Evolutionary conservation across 2,797 vertebrate genomes (phyloP).

Genomic region (Crocodylus rhombifer): DNA sequence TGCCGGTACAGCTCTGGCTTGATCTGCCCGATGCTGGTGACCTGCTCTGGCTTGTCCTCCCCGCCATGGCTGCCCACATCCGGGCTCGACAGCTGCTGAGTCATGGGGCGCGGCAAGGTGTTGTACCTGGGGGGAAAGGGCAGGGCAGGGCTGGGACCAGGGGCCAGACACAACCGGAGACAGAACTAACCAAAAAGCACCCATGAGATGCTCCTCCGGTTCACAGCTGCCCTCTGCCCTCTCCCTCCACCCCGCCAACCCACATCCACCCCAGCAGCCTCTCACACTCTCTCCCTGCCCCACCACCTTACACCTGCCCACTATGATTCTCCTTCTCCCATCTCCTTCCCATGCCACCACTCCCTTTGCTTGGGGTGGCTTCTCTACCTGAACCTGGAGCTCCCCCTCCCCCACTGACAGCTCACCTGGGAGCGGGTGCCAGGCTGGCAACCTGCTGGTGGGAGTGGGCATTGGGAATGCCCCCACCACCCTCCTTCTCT

Average conservation of each 20-base stretch:
- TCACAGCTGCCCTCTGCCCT: too few species aligned
- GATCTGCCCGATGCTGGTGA: slow-evolving; percentile 93
- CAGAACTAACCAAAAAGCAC: neutral
- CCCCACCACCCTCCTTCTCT: slow-evolving; percentile 78
- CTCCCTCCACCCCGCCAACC: neutral
- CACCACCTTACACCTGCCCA: too few species aligned
- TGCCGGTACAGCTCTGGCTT: slow-evolving; percentile 92
- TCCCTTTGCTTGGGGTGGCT: too few species aligned
- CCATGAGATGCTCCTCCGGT: neutral
- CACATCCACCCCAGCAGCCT: fast-evolving
- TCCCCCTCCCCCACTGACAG: neutral
- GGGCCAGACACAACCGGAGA: too few species aligned
- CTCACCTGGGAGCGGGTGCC: slow-evolving; percentile 79
- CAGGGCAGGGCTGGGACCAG: neutral
- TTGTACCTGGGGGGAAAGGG: slow-evolving; percentile 75
- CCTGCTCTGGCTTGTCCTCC: slow-evolving; percentile 93
- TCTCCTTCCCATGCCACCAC: neutral
- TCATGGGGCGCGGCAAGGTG: slow-evolving; percentile 88
- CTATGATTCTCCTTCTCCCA: neutral
- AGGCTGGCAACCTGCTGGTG: slow-evolving; percentile 90
- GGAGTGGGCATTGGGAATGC: slow-evolving; percentile 88
- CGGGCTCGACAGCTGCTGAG: slow-evolving; percentile 91
- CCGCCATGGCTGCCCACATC: slow-evolving; percentile 81
- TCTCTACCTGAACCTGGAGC: neutral
- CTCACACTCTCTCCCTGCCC: neutral